A percentile compares a stretch with the other conserved stretches of the same genome.
These are phyloP conservation scores for Mus spretus DNA, from an alignment of 2,797 vertebrate genomes.

Conservation along the genomic window DNA sequence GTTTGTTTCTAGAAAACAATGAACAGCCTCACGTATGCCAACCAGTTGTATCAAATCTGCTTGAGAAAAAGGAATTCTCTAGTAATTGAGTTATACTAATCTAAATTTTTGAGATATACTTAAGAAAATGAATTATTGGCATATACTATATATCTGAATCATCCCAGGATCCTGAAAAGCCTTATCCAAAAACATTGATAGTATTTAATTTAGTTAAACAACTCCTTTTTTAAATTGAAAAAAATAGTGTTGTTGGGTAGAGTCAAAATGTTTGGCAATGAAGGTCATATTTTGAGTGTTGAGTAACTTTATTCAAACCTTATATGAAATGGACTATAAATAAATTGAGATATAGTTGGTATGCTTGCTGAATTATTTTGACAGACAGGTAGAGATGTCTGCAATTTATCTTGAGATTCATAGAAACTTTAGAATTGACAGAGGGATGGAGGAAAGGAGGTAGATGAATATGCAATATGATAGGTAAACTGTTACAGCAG, in stretches of 20 bases:
- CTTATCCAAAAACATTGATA: not conserved
- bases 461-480: not conserved
- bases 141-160: not conserved
- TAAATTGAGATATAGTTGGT: not conserved
- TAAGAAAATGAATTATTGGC: not conserved
- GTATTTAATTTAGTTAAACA: not conserved
- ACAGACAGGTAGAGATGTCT: not conserved
- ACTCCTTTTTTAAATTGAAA: not conserved
- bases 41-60: not conserved
- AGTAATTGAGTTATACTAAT: not conserved
- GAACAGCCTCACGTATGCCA: not conserved
- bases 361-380: not conserved
- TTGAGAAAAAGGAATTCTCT: conserved; percentile 22
- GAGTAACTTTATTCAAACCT: not conserved
- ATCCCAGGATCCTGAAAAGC: not conserved
- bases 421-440: not conserved
- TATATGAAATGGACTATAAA: not conserved
- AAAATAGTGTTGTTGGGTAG: not conserved
- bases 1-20: conserved; percentile 2
- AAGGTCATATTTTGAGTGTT: not conserved
- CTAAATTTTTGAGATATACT: not conserved
- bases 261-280: not conserved
- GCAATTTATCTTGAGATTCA: not conserved
- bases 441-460: not conserved
- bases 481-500: not conserved